Base-by-base conservation (phyloP, 1,140 invertebrate species). In the Drosophila paulistorum region DNA sequence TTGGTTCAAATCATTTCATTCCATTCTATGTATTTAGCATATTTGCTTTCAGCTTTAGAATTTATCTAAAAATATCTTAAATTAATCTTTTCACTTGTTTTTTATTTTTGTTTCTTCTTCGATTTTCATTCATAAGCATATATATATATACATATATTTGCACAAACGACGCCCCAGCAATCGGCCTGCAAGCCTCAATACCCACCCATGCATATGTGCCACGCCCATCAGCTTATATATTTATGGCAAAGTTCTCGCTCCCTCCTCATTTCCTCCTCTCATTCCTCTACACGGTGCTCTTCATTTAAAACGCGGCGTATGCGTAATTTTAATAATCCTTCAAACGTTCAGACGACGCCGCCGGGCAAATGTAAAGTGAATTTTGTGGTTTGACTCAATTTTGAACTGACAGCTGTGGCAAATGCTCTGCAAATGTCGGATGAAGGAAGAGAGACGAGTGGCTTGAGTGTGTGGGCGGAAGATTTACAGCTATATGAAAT, bases 251-350 rank as follows among this genome's bases (percentile, higher is more conserved):
- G 9, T 11, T 51, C 9, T 51, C 10, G 9, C 45, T 30, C 9
- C 10, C 42, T 23, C 20, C 17, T 17, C 45, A 3, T 17, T 17
- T 17, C 9, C 17, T 20, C 6, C 0, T 7, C 17, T 48, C 14
- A 2, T 48, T 20, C 11, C 17, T 17, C 14, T 42, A 5, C 41
- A 48, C 20, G 45, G 61, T 48, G 68, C 79, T 82, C 72, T 86
- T 86, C 72, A 86, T 86, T 86, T 83, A 79, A 83, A 87, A 80
- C 83, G 84, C 80, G 84, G 83, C 83, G 83, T 89, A 87, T 83
- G 80, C 83, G 84, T 89, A 89, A 89, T 87, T 87, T 87, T 89
- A 87, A 87, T 87, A 87, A 87, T 87, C 84, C 83, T 74, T 67
- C 65, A 79, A 86, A 71, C 62, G 69, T 75, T 76, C 79, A 63